Base-by-base conservation (phyloP, 1,140 invertebrate genomes). In the Battus philenor region DNA sequence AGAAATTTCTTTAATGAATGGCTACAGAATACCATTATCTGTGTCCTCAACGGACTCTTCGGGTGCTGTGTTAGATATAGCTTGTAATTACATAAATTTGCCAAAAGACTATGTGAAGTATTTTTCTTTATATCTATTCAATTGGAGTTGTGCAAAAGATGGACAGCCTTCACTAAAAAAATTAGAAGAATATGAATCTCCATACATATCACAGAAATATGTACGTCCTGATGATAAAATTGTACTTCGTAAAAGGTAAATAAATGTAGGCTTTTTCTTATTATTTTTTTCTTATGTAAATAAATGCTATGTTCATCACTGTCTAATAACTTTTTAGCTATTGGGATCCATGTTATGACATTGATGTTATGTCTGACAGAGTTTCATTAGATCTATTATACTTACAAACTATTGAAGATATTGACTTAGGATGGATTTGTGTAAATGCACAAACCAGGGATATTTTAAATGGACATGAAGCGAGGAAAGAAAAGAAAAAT, bases 141-240 rank as follows among this genome's bases (percentile, higher is more conserved):
- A 90, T 64, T 92, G 92, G 71, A 92, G 95, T 63, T 81, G 75
- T 73, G 90, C 91, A 18, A 91, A 91, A 64, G 90, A 90, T 62
- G 89, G 92, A 70, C 82, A 90, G 60, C 90, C 89, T 89, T 91
- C 97, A 77, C 76, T 97, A 29, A 90, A 97, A 46, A 95, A 94
- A 74, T 82, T 99, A 13, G 94, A 98, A 86, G 93, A 98, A 72
- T 99, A 97, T 90, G 97, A 99, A 89, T 97, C 96, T 48, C 97
- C 97, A 6, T 95, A 94, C 80, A 93, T 98, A 81, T 97, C 96
- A 41, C 90, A 95, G 63, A 94, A 86, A 59, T 87, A 88, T 65
- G 84, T 89, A 16, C 78, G 84, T 88, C 60, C 88, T 86, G 87
- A 88, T 38, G 89, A 91, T 78, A 90, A 90, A 81, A 89, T 95